Evolutionary conservation across 2,797 vertebrate species (phyloP).

Genomic region (Eospalax fontanierii): DNA sequence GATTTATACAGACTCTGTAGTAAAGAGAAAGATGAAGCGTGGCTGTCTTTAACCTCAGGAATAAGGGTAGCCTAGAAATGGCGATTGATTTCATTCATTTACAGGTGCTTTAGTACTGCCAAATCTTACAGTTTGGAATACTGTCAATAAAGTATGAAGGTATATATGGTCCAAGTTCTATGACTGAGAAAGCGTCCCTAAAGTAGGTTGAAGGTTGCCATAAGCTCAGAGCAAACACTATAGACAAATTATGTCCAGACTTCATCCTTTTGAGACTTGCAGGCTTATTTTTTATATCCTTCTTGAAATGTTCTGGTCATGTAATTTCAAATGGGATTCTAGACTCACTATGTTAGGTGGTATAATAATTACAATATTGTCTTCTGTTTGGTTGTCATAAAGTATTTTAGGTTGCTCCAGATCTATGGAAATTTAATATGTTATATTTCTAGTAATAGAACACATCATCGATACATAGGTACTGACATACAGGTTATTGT

Average conservation of each 20-base stretch:
- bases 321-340: neutral
- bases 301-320: no score
- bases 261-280: neutral
- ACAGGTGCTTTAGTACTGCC: no score
- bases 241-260: neutral
- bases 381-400: neutral
- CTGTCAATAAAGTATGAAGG: neutral
- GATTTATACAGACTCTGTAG: no score
- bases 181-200: neutral
- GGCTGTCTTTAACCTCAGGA: no score
- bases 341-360: neutral
- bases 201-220: neutral
- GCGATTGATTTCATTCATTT: neutral
- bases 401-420: neutral
- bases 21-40: no score
- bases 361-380: neutral
- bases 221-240: neutral
- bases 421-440: neutral
- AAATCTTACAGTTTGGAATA: neutral
- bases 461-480: neutral
- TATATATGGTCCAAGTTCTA: neutral
- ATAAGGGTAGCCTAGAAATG: no score
- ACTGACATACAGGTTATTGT: no score
- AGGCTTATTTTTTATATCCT: neutral
- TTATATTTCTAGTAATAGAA: neutral